A percentile compares a stretch with the other conserved stretches of the same genome.
Conservation (phyloP, 1,140 invertebrate species). For the Batillaria attramentaria region DNA sequence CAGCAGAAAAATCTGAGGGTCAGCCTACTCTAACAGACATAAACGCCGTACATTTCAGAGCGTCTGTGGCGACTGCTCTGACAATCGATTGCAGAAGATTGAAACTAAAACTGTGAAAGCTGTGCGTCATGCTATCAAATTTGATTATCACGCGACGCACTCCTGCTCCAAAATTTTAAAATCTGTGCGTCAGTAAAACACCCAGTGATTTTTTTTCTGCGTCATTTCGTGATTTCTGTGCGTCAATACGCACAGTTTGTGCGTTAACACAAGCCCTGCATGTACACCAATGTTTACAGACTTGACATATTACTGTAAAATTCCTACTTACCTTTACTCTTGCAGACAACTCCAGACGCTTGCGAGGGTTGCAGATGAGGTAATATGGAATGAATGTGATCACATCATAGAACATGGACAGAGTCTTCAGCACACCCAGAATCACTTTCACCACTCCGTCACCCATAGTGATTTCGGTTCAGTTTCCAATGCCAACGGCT, state of each 20-base stretch:
- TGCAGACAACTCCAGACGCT: conserved; percentile 36
- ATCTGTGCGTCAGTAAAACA: neutral
- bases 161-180: too few species aligned
- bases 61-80: too few species aligned
- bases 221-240: neutral
- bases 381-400: conserved; percentile 52
- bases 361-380: conserved; percentile 47
- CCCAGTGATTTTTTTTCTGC: neutral
- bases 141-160: too few species aligned
- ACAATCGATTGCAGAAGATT: too few species aligned
- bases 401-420: conserved; percentile 47
- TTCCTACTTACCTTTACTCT: conserved; percentile 56
- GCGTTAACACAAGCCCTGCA: neutral
- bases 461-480: conserved; percentile 42
- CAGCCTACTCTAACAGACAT: too few species aligned
- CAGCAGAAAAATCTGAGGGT: too few species aligned
- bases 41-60: too few species aligned
- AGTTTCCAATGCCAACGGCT: too few species aligned
- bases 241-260: neutral
- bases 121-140: too few species aligned
- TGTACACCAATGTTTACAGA: neutral
- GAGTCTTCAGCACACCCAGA: conserved; percentile 43
- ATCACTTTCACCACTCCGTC: conserved; percentile 37
- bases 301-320: neutral
- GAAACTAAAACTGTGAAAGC: too few species aligned